Conservation (phyloP, 2,888 invertebrate species). For the Deilephila elpenor region DNA sequence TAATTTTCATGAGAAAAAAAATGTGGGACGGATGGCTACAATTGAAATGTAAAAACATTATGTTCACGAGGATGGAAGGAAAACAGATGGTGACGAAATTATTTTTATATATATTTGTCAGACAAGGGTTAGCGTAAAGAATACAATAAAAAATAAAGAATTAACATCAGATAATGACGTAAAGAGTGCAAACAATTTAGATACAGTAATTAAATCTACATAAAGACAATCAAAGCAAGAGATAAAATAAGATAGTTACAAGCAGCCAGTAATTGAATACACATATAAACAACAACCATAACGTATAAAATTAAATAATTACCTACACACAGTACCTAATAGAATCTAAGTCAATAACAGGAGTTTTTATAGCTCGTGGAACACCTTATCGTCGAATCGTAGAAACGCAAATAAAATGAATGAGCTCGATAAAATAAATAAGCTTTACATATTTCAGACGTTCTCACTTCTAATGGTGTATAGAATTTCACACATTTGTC, state of each 20-base stretch:
- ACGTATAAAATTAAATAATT: conserved; percentile 6
- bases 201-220: not conserved
- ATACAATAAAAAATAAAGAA: no score
- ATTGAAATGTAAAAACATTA: no score
- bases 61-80: no score
- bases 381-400: conserved; percentile 13
- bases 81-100: no score
- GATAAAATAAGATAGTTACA: not conserved
- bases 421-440: conserved; percentile 11
- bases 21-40: no score
- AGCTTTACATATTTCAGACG: conserved; percentile 20
- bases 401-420: conserved; percentile 16
- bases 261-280: not conserved
- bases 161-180: no score
- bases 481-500: conserved; percentile 23
- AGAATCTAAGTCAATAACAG: not conserved
- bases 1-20: no score
- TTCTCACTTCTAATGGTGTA: conserved; percentile 19
- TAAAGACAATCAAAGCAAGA: not conserved
- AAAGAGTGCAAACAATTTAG: no score
- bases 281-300: not conserved
- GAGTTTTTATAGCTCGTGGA: not conserved
- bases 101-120: no score
- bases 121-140: no score
- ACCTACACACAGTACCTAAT: not conserved